A percentile compares a stretch with the other conserved stretches of the same genome.
These are phyloP conservation scores for Trachymyrmex septentrionalis DNA, from an alignment of 1,140 invertebrate species.

Conservation along the genomic window DNA sequence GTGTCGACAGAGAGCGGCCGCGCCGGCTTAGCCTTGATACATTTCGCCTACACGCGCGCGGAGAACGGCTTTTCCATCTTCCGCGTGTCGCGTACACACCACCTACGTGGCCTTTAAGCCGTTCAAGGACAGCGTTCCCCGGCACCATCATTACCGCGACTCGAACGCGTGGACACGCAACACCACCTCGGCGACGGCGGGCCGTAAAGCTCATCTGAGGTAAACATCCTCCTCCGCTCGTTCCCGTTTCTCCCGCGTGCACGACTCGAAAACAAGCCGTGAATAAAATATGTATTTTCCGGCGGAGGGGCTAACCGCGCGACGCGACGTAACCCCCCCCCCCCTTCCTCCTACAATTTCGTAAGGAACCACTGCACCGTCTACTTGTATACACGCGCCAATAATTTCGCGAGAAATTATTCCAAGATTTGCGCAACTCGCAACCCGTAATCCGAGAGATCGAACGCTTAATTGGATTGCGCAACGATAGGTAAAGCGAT, in stretches of 20 bases:
- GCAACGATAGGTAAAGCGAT: slow-evolving; percentile 43
- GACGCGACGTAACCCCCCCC: slow-evolving; percentile 3
- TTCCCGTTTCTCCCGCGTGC: slow-evolving; percentile 65
- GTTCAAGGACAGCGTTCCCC: slow-evolving; percentile 80
- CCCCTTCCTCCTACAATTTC: slow-evolving; percentile 16
- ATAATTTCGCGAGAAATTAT: slow-evolving; percentile 30
- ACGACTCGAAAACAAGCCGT: slow-evolving; percentile 46
- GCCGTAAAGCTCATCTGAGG: slow-evolving; percentile 62
- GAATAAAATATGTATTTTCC: slow-evolving; percentile 31
- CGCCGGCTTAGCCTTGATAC: slow-evolving; percentile 85
- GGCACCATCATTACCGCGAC: slow-evolving; percentile 66
- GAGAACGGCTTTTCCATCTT: slow-evolving; percentile 84
- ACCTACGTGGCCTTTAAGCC: slow-evolving; percentile 78
- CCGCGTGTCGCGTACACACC: slow-evolving; percentile 82
- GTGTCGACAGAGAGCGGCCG: slow-evolving; percentile 75
- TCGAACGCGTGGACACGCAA: slow-evolving; percentile 55
- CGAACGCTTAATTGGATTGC: slow-evolving; percentile 47
- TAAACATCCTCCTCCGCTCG: slow-evolving; percentile 76
- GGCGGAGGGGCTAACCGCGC: background rate
- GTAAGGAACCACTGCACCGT: background rate
- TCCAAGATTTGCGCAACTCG: slow-evolving; percentile 28
- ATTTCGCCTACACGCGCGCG: slow-evolving; percentile 83
- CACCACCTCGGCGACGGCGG: slow-evolving; percentile 57
- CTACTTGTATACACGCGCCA: too few relatives aligned
- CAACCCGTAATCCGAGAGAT: slow-evolving; percentile 24